Conservation (phyloP, 2,888 invertebrate genomes). For the Arctia plantaginis region DNA sequence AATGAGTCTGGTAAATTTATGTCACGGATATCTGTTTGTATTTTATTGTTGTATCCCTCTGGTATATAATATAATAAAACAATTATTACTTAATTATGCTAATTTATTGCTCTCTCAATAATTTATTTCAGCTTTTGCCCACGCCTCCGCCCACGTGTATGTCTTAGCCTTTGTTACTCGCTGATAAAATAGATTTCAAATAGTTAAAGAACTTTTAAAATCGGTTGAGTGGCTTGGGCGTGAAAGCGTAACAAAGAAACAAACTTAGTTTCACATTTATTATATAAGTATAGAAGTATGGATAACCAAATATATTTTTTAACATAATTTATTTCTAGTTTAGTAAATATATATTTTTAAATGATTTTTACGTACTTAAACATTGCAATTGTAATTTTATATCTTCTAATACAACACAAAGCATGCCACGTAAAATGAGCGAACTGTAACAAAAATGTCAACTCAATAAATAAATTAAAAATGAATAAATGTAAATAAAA, state of each 20-base stretch:
- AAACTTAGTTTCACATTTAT: neutral
- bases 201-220: too few relatives aligned
- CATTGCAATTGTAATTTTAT: neutral
- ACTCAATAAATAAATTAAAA: too few relatives aligned
- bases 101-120: neutral
- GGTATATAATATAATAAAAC: neutral
- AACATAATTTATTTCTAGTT: too few relatives aligned
- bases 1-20: neutral
- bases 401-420: constrained; percentile 3
- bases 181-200: too few relatives aligned
- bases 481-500: neutral
- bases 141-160: too few relatives aligned
- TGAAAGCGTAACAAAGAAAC: neutral
- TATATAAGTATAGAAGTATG: too few relatives aligned
- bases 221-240: neutral
- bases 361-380: constrained; percentile 2
- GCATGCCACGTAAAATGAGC: neutral
- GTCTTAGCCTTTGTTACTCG: too few relatives aligned
- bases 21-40: neutral
- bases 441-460: constrained; percentile 1
- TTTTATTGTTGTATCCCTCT: neutral
- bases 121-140: too few relatives aligned
- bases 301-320: too few relatives aligned
- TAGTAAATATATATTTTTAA: neutral
- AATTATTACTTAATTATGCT: neutral